Percentiles rank a stretch among this genome's conserved stretches.
phyloP scores from a whole-genome alignment of 2,113 vertebrate genomes.

The Chionomys nivalis region DNA sequence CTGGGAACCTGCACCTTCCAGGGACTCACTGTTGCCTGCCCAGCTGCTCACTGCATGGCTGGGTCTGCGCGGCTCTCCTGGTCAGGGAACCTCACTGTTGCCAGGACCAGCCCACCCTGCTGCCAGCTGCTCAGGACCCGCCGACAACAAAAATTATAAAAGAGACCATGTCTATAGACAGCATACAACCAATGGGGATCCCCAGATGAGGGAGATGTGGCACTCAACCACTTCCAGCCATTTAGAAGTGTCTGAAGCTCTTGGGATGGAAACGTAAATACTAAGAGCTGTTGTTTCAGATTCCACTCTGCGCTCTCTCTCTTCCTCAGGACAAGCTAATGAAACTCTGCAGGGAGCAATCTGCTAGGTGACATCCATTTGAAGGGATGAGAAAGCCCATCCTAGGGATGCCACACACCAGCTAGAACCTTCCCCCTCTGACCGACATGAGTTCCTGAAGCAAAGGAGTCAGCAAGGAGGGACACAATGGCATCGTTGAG shows the following conservation, averaged over 20 bases:
- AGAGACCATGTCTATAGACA: not conserved
- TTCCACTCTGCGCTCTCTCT: not conserved
- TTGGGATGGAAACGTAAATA: slow-evolving; percentile 24
- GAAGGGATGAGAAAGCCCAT: not conserved
- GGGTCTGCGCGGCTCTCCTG: too few relatives aligned
- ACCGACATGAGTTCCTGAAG: slow-evolving; percentile 5
- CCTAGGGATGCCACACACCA: not conserved
- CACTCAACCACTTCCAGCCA: not conserved
- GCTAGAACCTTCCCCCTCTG: slow-evolving; percentile 12
- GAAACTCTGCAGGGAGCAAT: not conserved
- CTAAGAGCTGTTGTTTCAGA: slow-evolving; percentile 5
- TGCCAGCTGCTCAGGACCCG: too few relatives aligned
- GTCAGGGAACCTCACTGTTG: too few relatives aligned
- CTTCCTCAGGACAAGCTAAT: not conserved
- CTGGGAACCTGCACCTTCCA: too few relatives aligned
- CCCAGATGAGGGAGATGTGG: not conserved
- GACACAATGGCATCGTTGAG: not conserved
- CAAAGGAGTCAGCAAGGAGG: not conserved
- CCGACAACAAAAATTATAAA: too few relatives aligned
- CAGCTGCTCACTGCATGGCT: too few relatives aligned
- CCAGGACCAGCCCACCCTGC: too few relatives aligned
- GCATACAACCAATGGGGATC: not conserved
- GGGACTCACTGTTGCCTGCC: too few relatives aligned
- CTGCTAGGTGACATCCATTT: slow-evolving; percentile 18
- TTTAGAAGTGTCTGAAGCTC: slow-evolving; percentile 21